Percentiles rank a stretch among this genome's conserved stretches.
Conservation (phyloP, 2,113 vertebrate genomes). For the Pampusana beccarii region DNA sequence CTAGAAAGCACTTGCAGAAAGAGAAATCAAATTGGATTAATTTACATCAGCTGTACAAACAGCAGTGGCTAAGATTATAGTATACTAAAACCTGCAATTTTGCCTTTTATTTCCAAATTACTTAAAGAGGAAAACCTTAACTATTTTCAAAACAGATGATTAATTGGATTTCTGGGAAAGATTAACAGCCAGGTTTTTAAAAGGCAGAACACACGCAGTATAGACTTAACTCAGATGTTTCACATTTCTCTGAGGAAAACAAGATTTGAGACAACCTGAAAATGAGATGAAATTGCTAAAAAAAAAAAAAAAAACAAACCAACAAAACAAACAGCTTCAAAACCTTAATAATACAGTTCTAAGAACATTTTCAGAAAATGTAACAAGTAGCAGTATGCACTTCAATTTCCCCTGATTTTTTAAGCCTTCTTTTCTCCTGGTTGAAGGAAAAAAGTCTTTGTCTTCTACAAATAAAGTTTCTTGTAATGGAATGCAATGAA, state of each 20-base stretch:
- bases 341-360: background rate
- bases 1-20: background rate
- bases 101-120: background rate
- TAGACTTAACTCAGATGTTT: background rate
- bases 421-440: background rate
- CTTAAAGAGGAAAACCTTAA: background rate
- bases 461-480: background rate
- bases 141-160: constrained; percentile 14
- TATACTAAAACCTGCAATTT: background rate
- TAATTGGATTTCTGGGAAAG: background rate
- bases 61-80: background rate
- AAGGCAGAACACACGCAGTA: background rate
- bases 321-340: too few species aligned
- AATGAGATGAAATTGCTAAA: background rate
- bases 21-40: background rate
- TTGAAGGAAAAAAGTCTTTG: background rate
- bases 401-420: background rate
- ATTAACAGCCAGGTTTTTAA: background rate
- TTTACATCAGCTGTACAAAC: background rate
- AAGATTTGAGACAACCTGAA: background rate
- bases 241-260: background rate
- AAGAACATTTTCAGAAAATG: background rate
- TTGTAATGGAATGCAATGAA: background rate
- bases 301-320: background rate
- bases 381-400: background rate